phyloP scores from a whole-genome alignment of 2,797 vertebrate species.

The Smutsia temminckii region DNA sequence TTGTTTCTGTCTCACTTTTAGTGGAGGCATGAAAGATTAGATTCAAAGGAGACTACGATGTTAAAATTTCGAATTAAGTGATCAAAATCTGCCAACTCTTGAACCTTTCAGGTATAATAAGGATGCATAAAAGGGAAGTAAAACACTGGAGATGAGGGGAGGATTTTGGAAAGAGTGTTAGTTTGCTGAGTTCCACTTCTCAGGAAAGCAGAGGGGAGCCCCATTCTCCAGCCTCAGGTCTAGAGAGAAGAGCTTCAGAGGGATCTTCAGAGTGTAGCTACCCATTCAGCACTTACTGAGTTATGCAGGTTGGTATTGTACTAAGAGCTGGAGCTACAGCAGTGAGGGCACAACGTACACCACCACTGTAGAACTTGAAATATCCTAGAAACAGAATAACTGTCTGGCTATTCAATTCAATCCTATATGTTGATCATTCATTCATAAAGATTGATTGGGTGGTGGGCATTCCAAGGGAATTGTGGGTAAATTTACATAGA shows the following conservation, averaged over 20 bases:
- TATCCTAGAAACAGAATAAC: not conserved
- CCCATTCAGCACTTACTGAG: not conserved
- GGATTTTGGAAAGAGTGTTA: not conserved
- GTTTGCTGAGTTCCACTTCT: not conserved
- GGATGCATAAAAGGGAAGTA: accelerated
- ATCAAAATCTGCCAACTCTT: not conserved
- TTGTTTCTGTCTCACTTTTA: not conserved
- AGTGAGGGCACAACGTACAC: not conserved
- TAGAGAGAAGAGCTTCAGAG: not conserved
- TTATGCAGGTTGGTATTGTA: accelerated
- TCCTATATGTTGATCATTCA: not conserved
- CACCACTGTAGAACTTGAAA: accelerated
- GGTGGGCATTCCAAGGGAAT: not conserved
- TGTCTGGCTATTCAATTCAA: not conserved
- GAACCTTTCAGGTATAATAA: not conserved
- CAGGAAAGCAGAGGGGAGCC: accelerated
- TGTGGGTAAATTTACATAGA: not conserved
- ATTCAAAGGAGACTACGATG: not conserved
- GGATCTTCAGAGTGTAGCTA: not conserved
- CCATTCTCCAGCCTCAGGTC: not conserved
- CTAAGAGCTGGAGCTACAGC: not conserved
- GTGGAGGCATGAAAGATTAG: not conserved
- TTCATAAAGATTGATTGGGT: not conserved
- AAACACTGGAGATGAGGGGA: not conserved
- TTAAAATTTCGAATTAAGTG: not conserved